A percentile compares a stretch with the other conserved stretches of the same genome.
phyloP scores from a whole-genome alignment of 2,797 vertebrate genomes.

The Pseudotriccus pelzelni region DNA sequence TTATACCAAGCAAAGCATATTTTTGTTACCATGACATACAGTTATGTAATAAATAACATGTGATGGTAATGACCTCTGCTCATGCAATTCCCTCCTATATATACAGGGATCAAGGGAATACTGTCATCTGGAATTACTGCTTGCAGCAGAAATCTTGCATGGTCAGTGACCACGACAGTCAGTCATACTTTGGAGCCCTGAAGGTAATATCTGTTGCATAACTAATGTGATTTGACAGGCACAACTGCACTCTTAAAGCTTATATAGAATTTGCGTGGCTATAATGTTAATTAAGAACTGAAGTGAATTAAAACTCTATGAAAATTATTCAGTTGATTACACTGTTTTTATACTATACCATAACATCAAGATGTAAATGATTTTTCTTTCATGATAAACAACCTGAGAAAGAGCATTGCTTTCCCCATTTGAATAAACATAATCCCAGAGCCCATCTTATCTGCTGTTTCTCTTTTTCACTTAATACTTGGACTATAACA shows the following conservation, averaged over 20 bases:
- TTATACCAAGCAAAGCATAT: not conserved
- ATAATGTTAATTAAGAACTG: constrained; percentile 41
- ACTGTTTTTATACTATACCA: not conserved
- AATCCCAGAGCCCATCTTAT: not conserved
- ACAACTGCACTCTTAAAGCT: constrained; percentile 67
- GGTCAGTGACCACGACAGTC: constrained; percentile 32
- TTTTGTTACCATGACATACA: constrained; percentile 24
- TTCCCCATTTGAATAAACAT: not conserved
- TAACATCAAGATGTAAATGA: not conserved
- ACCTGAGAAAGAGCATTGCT: not conserved
- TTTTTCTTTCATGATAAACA: not conserved
- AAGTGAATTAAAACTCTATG: constrained; percentile 14
- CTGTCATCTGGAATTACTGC: constrained; percentile 79
- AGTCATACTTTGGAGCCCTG: constrained; percentile 68
- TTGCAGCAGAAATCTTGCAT: constrained; percentile 64
- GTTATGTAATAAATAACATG: constrained; percentile 70
- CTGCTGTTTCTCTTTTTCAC: not conserved
- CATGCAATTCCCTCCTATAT: constrained; percentile 59
- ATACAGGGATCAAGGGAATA: constrained; percentile 62
- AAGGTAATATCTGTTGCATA: constrained; percentile 61
- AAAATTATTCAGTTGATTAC: not conserved
- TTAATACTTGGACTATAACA: not conserved
- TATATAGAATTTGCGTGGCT: constrained; percentile 14
- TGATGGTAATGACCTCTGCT: constrained; percentile 64
- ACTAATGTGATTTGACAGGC: constrained; percentile 72